Evolutionary conservation across 2,797 vertebrate species (phyloP), one percentile per base, ranked within the genome.

Genomic region (Sebastes paucispinis): DNA sequence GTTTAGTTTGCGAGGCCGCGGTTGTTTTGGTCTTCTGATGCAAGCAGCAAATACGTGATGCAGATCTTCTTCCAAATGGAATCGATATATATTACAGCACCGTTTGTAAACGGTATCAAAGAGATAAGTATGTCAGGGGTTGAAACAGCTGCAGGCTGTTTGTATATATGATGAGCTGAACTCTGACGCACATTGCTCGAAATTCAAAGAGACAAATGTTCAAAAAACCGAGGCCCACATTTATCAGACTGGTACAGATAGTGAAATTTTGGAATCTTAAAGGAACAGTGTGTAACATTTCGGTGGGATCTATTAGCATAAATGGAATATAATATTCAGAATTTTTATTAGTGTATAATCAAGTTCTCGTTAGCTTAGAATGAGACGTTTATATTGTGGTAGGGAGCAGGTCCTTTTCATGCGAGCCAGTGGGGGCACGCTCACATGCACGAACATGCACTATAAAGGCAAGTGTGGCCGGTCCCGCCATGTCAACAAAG

Each of bases 1-100:
- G 29, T 75, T 74, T 6, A n/a, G 1, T 65, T 47, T 39, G 22
- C 22, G 43, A 52, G 59, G 59, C 66, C 52, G 13, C 16, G 8
- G n/a, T 64, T 43, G 67, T 85, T 87, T 77, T 77, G 55, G 22
- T 62, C 25, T 79, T 54, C 65, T 65, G 63, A 69, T 63, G 55
- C 62, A 22, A 69, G 71, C 60, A 25, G 73, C 73, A 22, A 36
- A 36, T 63, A 29, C 50, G 71, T 32, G 75, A 55, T 75, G 66
- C 27, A 77, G 8, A 6, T 86, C 31, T 36, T 72, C 31, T 36
- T 69, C 59, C 25, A 69, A 27, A 66, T 62, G 27, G 67, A 77
- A 57, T 85, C 73, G 16, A 64, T 82, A 63, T 12, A 34, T 12
- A 34, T 71, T 52, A 59, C 71, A 29, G 65, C 29, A 43, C 32